Conservation (phyloP, 1,140 invertebrate genomes). For the Arctopsyche grandis region DNA sequence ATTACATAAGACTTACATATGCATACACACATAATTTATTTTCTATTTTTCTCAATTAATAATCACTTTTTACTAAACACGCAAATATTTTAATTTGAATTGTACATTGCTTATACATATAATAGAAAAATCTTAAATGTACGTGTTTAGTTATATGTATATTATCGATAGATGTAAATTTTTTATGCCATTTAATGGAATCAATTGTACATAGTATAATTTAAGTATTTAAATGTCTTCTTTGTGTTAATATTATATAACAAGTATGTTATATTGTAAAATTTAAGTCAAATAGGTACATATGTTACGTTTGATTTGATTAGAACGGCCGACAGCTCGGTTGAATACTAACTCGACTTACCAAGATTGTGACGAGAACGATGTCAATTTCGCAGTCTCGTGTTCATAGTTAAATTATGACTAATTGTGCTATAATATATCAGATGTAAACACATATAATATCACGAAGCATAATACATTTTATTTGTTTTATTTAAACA, state of each 20-base stretch:
- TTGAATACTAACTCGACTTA: neutral
- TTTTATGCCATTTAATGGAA: slow-evolving; percentile 1
- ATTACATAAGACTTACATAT: too few relatives aligned
- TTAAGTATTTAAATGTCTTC: neutral
- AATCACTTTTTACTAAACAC: too few relatives aligned
- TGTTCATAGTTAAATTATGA: neutral
- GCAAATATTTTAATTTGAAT: too few relatives aligned
- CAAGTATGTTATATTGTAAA: neutral
- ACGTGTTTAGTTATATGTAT: neutral
- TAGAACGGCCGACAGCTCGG: neutral
- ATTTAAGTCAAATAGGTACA: neutral
- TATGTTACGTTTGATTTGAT: neutral
- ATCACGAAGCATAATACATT: neutral
- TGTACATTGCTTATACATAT: too few relatives aligned
- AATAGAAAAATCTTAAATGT: too few relatives aligned
- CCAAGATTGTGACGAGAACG: neutral
- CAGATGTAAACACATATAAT: neutral
- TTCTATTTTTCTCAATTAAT: too few relatives aligned
- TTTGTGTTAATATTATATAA: neutral
- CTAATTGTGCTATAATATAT: neutral
- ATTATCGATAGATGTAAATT: neutral
- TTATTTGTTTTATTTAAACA: neutral
- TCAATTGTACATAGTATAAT: neutral
- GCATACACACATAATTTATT: neutral
- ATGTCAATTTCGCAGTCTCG: neutral